phyloP scores from a whole-genome alignment of 2,113 vertebrate species.

The Emydocephalus ijimae region DNA sequence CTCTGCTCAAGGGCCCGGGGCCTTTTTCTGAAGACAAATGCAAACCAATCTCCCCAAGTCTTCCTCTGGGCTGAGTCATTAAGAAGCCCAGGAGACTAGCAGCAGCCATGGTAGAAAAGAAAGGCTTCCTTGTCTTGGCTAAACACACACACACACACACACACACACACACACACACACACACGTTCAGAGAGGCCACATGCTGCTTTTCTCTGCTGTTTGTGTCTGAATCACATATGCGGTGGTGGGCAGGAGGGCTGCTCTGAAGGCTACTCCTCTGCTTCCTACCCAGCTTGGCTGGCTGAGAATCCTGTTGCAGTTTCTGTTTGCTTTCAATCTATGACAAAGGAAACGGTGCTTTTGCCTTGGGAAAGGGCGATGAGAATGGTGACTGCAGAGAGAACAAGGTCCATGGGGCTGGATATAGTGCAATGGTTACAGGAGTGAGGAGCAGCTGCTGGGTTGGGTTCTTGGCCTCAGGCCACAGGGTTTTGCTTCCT shows the following conservation, averaged over 20 bases:
- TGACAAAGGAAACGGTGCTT: slow-evolving; percentile 13
- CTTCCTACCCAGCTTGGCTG: not conserved
- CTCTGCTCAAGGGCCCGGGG: not conserved
- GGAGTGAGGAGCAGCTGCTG: not conserved
- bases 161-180: not conserved
- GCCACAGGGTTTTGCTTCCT: slow-evolving; percentile 9
- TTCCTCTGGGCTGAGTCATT: no score
- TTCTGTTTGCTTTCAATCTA: slow-evolving; percentile 9
- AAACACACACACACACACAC: not conserved
- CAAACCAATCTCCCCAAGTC: not conserved
- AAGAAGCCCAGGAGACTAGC: not conserved
- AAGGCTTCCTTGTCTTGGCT: not conserved
- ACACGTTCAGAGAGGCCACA: no score
- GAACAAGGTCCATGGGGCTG: slow-evolving; percentile 35
- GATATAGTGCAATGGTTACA: slow-evolving; percentile 21
- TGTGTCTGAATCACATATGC: not conserved
- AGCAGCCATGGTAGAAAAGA: not conserved
- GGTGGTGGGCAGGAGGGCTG: not conserved
- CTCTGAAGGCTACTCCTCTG: not conserved
- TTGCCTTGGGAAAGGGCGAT: slow-evolving; percentile 12
- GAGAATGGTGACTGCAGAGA: fast-evolving
- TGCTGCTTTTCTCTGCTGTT: not conserved
- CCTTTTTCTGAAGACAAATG: not conserved
- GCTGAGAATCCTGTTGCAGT: slow-evolving; percentile 15
- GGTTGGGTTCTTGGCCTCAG: slow-evolving; percentile 34